A percentile compares a stretch with the other conserved stretches of the same genome.
Conservation (phyloP, 2,888 invertebrate species). For the Ormyrus labotus region DNA sequence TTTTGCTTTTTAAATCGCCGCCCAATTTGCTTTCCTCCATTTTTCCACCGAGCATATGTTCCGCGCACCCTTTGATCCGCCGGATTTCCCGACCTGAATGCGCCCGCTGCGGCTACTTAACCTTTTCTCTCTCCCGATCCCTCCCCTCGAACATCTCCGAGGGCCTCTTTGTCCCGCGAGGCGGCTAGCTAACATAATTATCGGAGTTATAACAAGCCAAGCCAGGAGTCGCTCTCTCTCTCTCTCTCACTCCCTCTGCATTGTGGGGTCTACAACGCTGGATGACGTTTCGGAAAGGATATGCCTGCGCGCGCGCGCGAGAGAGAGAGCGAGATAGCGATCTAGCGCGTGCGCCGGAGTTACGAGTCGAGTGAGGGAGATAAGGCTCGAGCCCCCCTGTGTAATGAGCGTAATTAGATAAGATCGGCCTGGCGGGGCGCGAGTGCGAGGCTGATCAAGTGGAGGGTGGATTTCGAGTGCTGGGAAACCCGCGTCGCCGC, state of each 20-base stretch:
- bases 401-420: conserved; percentile 51
- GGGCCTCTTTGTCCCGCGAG: conserved; percentile 73
- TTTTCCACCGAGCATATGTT: background rate
- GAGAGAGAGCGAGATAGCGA: conserved; percentile 31
- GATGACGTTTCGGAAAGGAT: background rate
- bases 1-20: conserved; percentile 2
- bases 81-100: no score
- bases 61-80: no score
- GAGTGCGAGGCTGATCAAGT: conserved; percentile 2
- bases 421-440: conserved; percentile 29
- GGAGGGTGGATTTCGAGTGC: conserved; percentile 25
- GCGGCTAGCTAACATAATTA: conserved; percentile 76
- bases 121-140: conserved; percentile 27
- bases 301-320: conserved; percentile 1
- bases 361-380: conserved; percentile 19
- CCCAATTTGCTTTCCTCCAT: background rate
- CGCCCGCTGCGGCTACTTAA: no score
- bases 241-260: conserved; percentile 8
- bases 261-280: conserved; percentile 4
- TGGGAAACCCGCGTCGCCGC: background rate
- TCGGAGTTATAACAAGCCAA: conserved; percentile 75
- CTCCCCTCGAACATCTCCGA: conserved; percentile 58
- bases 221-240: conserved; percentile 63
- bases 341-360: conserved; percentile 38
- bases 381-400: conserved; percentile 23